A percentile compares a stretch with the other conserved stretches of the same genome.
Evolutionary conservation across 2,888 invertebrate genomes (phyloP).

Genomic region (Sarcophaga subvicina): DNA sequence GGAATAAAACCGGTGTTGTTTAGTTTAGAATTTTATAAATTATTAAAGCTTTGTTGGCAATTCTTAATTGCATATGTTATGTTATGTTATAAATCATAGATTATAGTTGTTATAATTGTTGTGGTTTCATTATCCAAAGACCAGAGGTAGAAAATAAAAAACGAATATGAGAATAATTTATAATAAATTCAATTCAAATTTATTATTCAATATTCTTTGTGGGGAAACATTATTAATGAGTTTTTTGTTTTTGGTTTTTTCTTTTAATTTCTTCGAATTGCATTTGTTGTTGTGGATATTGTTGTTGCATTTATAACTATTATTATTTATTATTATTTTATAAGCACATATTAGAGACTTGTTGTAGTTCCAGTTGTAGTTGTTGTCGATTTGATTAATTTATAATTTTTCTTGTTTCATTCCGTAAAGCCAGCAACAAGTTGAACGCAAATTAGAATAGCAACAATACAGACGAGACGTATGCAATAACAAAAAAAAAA

Average conservation of each 20-base stretch:
- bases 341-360: slow-evolving; percentile 11
- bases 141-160: neutral
- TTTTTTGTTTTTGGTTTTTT: slow-evolving; percentile 17
- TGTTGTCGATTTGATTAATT: neutral
- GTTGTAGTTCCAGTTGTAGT: neutral
- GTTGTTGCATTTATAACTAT: neutral
- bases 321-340: neutral
- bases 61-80: slow-evolving; percentile 31
- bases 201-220: slow-evolving; percentile 57
- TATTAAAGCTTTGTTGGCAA: slow-evolving; percentile 3
- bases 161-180: neutral
- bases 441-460: no score
- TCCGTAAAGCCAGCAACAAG: no score
- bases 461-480: no score
- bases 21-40: no score
- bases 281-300: slow-evolving; percentile 12
- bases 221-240: slow-evolving; percentile 56
- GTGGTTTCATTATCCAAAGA: neutral
- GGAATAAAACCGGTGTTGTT: no score
- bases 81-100: neutral
- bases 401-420: no score
- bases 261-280: slow-evolving; percentile 48
- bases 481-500: no score
- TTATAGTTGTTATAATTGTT: neutral
- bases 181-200: slow-evolving; percentile 32